phyloP scores from a whole-genome alignment of 2,797 vertebrate species.

The Sparidentex hasta region DNA sequence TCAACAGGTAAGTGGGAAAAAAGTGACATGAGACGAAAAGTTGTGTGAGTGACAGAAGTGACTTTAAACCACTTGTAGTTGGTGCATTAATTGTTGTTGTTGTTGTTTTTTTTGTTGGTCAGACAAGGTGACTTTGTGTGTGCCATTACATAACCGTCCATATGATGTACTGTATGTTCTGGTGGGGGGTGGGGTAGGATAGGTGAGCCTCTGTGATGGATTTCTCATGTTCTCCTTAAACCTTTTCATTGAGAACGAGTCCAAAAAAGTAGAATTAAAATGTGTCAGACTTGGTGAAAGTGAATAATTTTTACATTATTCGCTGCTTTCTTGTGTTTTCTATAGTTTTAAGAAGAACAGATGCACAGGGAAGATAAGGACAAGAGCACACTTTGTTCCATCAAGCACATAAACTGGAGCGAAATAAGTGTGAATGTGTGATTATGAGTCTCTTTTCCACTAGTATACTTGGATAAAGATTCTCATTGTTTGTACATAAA shows the following conservation, averaged over 20 bases:
- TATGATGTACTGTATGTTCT: slow-evolving; percentile 36
- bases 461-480: not conserved
- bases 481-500: not conserved
- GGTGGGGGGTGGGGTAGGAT: slow-evolving; percentile 38
- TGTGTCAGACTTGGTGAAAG: not conserved
- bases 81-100: not conserved
- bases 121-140: not conserved
- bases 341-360: not conserved
- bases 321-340: not conserved
- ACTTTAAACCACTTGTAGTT: accelerated
- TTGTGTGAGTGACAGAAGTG: no score
- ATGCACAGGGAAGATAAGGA: not conserved
- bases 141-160: slow-evolving; percentile 33
- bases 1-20: slow-evolving; percentile 80
- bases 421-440: not conserved
- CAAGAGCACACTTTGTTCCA: not conserved
- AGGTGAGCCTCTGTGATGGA: not conserved
- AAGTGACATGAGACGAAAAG: not conserved
- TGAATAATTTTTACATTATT: not conserved
- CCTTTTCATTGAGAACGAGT: not conserved
- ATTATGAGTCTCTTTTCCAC: not conserved
- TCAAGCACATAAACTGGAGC: not conserved
- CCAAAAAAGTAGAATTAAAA: not conserved
- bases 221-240: not conserved
- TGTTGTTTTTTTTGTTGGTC: not conserved